Evolutionary conservation across 2,113 vertebrate genomes (phyloP), one percentile per base, ranked within the genome.

Genomic region (Spea multiplicata): DNA sequence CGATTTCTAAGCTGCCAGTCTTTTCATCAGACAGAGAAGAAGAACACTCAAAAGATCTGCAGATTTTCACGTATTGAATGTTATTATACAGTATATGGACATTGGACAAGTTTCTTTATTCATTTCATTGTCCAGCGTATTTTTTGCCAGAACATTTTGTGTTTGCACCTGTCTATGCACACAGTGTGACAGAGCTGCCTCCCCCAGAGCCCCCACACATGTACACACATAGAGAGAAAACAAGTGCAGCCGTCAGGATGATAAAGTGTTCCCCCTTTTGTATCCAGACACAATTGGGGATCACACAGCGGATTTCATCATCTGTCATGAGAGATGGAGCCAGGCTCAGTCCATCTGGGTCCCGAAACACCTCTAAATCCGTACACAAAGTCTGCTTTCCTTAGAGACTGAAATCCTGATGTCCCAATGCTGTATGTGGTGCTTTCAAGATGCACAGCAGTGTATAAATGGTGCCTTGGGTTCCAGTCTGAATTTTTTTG

Each of bases 301-400:
- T 52, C 69, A 55, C 61, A 17, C 14, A 53, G 57, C 30, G 66
- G 68, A 46, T 78, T 65, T 78, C 44, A 13, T 72, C 76, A 71
- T 65, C 68, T 78, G 76, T 78, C 69, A 66, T 52, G 61, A 61
- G 59, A 72, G 61, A 16, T 9, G 50, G 44, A 64, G 69, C 61
- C 76, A 66, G 69, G 66, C 57, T 71, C 44, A 61, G 59, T 71
- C 76, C 76, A 78, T 78, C 76, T 78, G 76, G 76, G 69, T 44
- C 66, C 50, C 48, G 69, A 52, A 66, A 52, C 48, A 78, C 76
- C 69, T 72, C 76, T 72, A 78, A 66, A 72, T 71, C 30, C 61
- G 16, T 9, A 49, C 47, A 55, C 30, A 65, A 57, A 64, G 66
- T 49, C 57, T 64, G 68, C 61, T 78, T 64, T 69, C 75, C 75